Percentiles rank a stretch among this genome's conserved stretches.
These are phyloP conservation scores for Dryas iulia DNA, from an alignment of 1,140 invertebrate species.

Conservation along the genomic window DNA sequence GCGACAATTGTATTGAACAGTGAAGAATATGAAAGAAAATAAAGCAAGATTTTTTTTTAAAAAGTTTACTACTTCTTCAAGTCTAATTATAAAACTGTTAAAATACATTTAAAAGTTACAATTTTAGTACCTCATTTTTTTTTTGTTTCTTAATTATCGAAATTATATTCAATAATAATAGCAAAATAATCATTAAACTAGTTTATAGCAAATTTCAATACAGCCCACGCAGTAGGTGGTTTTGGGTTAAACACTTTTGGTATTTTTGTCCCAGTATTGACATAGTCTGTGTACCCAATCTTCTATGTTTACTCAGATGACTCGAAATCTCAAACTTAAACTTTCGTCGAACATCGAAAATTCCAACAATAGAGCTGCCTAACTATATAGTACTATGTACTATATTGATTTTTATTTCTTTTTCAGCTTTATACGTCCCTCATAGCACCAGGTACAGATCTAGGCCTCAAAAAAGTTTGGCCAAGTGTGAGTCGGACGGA, in stretches of 20 bases:
- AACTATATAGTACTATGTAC: neutral
- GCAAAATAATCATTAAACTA: neutral
- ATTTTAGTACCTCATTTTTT: too few relatives aligned
- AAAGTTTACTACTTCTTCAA: too few relatives aligned
- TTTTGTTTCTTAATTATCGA: too few relatives aligned
- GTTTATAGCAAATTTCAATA: neutral
- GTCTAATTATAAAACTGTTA: too few relatives aligned
- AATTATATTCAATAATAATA: neutral
- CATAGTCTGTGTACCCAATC: constrained; percentile 39
- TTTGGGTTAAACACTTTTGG: constrained; percentile 41
- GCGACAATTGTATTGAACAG: too few relatives aligned
- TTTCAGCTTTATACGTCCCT: too few relatives aligned
- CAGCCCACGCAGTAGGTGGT: neutral
- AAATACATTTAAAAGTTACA: neutral
- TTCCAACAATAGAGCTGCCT: neutral
- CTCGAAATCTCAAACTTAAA: constrained; percentile 64
- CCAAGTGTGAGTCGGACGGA: too few relatives aligned
- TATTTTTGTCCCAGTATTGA: constrained; percentile 60
- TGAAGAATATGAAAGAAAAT: too few relatives aligned
- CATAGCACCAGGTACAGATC: too few relatives aligned
- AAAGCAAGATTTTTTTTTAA: too few relatives aligned
- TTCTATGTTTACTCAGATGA: constrained; percentile 71
- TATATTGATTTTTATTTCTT: too few relatives aligned
- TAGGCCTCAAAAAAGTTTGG: too few relatives aligned
- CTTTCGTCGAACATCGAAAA: neutral